These are phyloP conservation scores for Salarias fasciatus DNA, from an alignment of 2,797 vertebrate genomes.

Conservation along the genomic window DNA sequence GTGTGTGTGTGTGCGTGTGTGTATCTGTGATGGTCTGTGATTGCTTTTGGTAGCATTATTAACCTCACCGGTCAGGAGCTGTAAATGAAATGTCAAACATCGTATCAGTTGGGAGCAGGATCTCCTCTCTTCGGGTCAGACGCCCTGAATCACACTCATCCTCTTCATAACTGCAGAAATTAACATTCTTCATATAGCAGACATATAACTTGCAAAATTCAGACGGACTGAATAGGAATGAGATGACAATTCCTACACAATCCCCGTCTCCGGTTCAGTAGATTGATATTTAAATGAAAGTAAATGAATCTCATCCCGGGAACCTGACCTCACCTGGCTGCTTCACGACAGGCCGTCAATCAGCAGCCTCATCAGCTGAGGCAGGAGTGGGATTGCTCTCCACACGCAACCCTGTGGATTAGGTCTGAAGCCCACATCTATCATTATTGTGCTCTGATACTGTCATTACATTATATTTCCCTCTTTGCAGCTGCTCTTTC, in stretches of 20 bases:
- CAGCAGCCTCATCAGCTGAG: conserved; percentile 56
- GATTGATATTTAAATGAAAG: conserved; percentile 73
- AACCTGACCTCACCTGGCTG: conserved; percentile 56
- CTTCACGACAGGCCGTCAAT: conserved; percentile 64
- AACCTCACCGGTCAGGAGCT: conserved; percentile 68
- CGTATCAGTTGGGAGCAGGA: conserved; percentile 69
- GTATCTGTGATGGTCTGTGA: conserved; percentile 47
- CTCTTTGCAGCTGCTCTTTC: conserved; percentile 37
- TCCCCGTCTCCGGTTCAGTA: conserved; percentile 39
- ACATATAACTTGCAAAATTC: conserved; percentile 39
- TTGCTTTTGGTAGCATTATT: conserved; percentile 77
- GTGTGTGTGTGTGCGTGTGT: conserved; percentile 4
- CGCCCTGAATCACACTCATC: conserved; percentile 26
- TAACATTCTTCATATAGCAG: conserved; percentile 53
- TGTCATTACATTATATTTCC: conserved; percentile 58
- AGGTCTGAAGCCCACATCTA: conserved; percentile 61
- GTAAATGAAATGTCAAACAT: conserved; percentile 81
- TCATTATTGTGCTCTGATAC: conserved; percentile 65
- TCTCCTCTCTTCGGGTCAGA: conserved; percentile 31
- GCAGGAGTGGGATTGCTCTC: conserved; percentile 6
- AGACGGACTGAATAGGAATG: conserved; percentile 51
- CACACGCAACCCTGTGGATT: conserved; percentile 51
- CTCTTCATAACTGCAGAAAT: conserved; percentile 47
- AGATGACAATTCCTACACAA: conserved; percentile 62
- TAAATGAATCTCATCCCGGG: conserved; percentile 61